Evolutionary conservation across 2,888 invertebrate genomes (phyloP).

Genomic region (Spodoptera picta): DNA sequence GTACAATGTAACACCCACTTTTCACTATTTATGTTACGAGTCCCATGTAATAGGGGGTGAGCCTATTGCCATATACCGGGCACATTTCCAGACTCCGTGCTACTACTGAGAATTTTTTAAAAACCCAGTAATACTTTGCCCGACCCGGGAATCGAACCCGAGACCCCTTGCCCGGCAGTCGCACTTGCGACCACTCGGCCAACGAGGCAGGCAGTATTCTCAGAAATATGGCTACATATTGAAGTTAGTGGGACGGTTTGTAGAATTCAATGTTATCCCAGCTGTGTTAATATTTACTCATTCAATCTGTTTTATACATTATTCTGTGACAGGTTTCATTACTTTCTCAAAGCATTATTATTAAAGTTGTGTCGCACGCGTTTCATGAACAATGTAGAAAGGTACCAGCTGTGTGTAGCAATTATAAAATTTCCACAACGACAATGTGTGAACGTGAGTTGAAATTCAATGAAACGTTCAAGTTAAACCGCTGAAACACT

Average conservation of each 20-base stretch:
- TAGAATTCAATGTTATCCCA: neutral
- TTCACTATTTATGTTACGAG: too few relatives aligned
- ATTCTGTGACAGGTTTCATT: slow-evolving; percentile 1
- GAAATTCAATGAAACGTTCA: slow-evolving; percentile 53
- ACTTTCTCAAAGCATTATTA: slow-evolving; percentile 12
- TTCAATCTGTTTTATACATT: slow-evolving; percentile 6
- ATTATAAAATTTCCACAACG: slow-evolving; percentile 49
- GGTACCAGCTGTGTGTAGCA: slow-evolving; percentile 45
- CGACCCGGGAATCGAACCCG: too few relatives aligned
- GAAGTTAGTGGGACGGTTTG: neutral
- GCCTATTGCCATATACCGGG: too few relatives aligned
- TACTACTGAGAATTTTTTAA: too few relatives aligned
- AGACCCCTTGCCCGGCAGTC: too few relatives aligned
- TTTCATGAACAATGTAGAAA: slow-evolving; percentile 13
- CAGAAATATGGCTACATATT: too few relatives aligned
- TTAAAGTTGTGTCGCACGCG: slow-evolving; percentile 3
- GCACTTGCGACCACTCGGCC: too few relatives aligned
- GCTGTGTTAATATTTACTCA: slow-evolving; percentile 1
- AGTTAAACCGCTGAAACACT: slow-evolving; percentile 61
- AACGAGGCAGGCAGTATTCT: too few relatives aligned
- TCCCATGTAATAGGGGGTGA: too few relatives aligned
- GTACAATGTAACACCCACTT: too few relatives aligned
- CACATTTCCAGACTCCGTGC: too few relatives aligned
- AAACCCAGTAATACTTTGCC: too few relatives aligned
- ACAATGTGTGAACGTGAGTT: slow-evolving; percentile 41